Base-by-base conservation (phyloP, 2,888 invertebrate species). In the Leucozona laternaria region DNA sequence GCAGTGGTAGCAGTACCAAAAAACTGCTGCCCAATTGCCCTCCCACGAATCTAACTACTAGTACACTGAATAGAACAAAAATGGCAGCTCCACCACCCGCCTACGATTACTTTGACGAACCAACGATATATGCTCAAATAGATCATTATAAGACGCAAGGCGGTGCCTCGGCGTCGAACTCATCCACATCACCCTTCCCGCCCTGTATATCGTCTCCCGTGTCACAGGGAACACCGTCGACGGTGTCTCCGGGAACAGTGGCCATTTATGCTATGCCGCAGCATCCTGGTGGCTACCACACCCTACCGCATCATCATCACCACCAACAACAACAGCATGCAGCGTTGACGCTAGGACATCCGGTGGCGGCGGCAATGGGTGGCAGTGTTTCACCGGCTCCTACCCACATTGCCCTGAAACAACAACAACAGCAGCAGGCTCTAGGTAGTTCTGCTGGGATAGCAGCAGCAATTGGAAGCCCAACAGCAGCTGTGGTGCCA, bases 51-150 rank as follows among this genome's bases (percentile, higher is more conserved):
- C 83, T 87, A 31, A 90, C 90, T 71, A 90, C 91, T 77, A 91
- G 91, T 68, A 92, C 92, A 79, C 82, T 92, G 88, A 92, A 92
- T 87, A 91, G 92, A 40, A 90, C 91, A 60, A 91, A 91, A 88
- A 90, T 89, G 60, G 58, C 78, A 25, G 79, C 86, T 78, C 91
- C 90, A 79, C 92, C 92, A 87, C 92, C 92, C 75, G 90, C 92
- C 50, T 93, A 92, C 81, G 92, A 93, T 88, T 93, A 93, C 89
- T 93, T 92, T 87, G 95, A 95, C 89, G 95, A 96, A 90, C 94
- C 95, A 71, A 95, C 95, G 89, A 95, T 96, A 90, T 96, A 96
- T 92, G 96, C 96, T 82, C 95, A 96, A 93, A 96, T 96, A 92
- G 96, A 96, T 92, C 95, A 95, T 91, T 94, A 93, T 89, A 94